A percentile compares a stretch with the other conserved stretches of the same genome.
Conservation (phyloP, 1,140 invertebrate genomes). For the Bombus fervidus region DNA sequence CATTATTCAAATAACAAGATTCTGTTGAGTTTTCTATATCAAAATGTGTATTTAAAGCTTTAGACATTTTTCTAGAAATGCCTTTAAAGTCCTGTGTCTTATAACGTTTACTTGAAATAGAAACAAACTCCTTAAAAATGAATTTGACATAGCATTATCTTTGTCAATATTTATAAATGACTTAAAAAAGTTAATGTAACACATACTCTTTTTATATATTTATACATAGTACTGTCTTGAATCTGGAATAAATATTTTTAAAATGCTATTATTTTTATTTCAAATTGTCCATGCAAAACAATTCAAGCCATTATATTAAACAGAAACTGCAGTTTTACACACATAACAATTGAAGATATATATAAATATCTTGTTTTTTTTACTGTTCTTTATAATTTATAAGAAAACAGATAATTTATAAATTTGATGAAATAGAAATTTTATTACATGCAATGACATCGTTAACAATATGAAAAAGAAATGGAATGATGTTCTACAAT, state of each 20-base stretch:
- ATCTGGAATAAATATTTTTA: conserved; percentile 27
- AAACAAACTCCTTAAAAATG: conserved; percentile 35
- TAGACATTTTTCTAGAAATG: conserved; percentile 4
- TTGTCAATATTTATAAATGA: not conserved
- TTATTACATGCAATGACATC: conserved; percentile 19
- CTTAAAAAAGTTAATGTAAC: conserved; percentile 6
- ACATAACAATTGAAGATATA: conserved; percentile 34
- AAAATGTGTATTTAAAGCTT: not conserved
- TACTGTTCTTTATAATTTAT: not conserved
- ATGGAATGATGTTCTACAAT: conserved; percentile 21
- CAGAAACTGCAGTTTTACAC: conserved; percentile 1
- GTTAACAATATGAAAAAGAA: conserved; percentile 32
- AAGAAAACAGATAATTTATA: not conserved
- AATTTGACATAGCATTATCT: conserved; percentile 8
- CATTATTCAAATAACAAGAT: conserved; percentile 45
- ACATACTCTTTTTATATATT: conserved; percentile 27
- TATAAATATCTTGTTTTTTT: not conserved
- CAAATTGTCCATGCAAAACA: not conserved
- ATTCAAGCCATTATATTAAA: not conserved
- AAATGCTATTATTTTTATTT: conserved; percentile 26
- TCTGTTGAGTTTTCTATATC: conserved; percentile 41
- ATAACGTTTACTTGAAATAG: conserved; percentile 15
- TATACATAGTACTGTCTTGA: not conserved
- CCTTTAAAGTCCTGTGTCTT: not conserved
- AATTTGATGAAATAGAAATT: conserved; percentile 30